Evolutionary conservation across 1,140 invertebrate species (phyloP), one percentile per base, ranked within the genome.

Genomic region (Scaptomyza montana): DNA sequence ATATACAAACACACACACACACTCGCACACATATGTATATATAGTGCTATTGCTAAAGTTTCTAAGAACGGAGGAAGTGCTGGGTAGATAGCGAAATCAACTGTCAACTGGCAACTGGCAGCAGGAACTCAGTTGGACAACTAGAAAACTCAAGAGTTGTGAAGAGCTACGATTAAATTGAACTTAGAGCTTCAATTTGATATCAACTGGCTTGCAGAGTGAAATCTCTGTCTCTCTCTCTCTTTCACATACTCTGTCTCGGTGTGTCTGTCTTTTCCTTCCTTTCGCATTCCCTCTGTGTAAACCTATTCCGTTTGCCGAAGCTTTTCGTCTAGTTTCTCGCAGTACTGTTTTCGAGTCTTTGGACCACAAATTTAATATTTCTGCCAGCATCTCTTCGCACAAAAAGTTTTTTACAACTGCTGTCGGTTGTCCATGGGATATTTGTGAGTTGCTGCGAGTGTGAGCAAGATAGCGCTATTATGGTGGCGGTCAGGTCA

Each of bases 291-390:
- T 3, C 41, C n/a, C 33, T 41, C 12, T 46, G 36, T 43, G 39
- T 2, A 12, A 10, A 9, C 5, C 39, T 3, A 28, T 25, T 30
- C 25, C 49, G 25, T 51, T 51, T 51, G 49, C 21, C 21, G 1
- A 21, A 53, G 56, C 45, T 59, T 47, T 59, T 9, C n/a, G 7
- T 5, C 49, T 6, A 39, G 46, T 49, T 36, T 4, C n/a, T 8
- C 2, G 10, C 41, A 16, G 16, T 60, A 6, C 30, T 5, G 21
- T 62, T 50, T 36, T 41, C 43, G 33, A 3, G 33, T 19, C 21
- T 41, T 41, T 49, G 21, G 51, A 78, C 71, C 61, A 54, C 64
- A 82, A 65, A 71, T 78, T 75, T 84, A 84, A 82, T 84, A 82
- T 84, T 82, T 81, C 56, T 78, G 75, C 61, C 61, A 71, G 70